Conservation (phyloP, 1,140 invertebrate species). For the Macrobrachium rosenbergii region DNA sequence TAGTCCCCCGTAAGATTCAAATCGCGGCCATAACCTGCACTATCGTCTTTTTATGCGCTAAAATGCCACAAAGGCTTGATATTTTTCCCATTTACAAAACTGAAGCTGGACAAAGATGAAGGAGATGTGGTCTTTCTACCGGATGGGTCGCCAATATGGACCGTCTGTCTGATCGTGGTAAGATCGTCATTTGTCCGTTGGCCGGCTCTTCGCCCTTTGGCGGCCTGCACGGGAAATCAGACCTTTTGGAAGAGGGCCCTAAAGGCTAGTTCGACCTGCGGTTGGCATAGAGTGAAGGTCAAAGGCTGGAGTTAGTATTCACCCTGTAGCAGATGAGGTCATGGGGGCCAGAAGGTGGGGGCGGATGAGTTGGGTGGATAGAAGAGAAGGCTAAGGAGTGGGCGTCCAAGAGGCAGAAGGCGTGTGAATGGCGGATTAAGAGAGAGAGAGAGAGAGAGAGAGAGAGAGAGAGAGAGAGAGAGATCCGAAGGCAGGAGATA, state of each 20-base stretch:
- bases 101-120: constrained; percentile 40
- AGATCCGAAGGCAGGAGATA: background rate
- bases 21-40: constrained; percentile 25
- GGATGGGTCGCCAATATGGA: background rate
- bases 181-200: no score
- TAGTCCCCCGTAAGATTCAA: background rate
- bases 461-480: constrained; percentile 4
- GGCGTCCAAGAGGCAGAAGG: background rate
- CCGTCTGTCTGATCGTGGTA: background rate
- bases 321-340: constrained; percentile 41
- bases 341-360: constrained; percentile 24
- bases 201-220: no score
- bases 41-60: constrained; percentile 29
- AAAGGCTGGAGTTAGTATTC: constrained; percentile 45
- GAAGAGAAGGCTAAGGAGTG: constrained; percentile 3
- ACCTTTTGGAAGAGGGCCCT: background rate
- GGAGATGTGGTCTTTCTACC: background rate
- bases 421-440: background rate
- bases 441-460: constrained; percentile 25
- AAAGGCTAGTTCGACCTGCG: background rate
- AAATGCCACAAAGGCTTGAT: constrained; percentile 46
- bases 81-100: constrained; percentile 48
- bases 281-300: constrained; percentile 25
- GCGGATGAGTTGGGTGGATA: constrained; percentile 3
- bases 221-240: background rate